Evolutionary conservation across 2,113 vertebrate genomes (phyloP).

Genomic region (Oryctolagus cuniculus): DNA sequence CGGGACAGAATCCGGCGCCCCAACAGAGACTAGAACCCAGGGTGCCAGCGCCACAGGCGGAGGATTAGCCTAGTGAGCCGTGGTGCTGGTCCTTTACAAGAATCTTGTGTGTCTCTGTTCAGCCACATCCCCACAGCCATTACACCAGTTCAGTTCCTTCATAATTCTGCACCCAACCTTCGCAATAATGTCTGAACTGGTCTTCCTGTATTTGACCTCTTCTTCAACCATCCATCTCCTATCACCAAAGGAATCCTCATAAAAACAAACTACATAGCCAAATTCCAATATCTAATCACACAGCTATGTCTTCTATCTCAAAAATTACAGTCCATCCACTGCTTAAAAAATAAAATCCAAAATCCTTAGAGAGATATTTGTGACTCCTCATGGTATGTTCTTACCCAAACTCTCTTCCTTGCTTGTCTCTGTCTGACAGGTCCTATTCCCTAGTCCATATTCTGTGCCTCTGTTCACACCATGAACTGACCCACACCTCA

Average conservation of each 20-base stretch:
- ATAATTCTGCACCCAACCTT: not conserved
- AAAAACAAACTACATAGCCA: not conserved
- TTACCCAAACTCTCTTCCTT: not conserved
- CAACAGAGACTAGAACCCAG: no score
- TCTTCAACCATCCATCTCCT: not conserved
- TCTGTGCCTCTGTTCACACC: not conserved
- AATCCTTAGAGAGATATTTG: not conserved
- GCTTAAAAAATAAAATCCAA: constrained; percentile 3
- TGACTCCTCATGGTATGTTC: not conserved
- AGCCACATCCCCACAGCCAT: not conserved
- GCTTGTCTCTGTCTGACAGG: not conserved
- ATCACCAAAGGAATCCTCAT: not conserved
- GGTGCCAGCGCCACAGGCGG: no score
- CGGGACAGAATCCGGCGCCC: no score
- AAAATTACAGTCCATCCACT: not conserved
- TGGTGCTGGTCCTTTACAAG: no score
- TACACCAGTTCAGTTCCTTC: not conserved
- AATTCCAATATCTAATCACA: not conserved
- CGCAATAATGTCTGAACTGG: not conserved
- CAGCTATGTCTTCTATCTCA: not conserved
- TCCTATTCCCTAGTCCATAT: not conserved
- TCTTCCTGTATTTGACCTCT: not conserved
- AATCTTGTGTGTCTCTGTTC: not conserved
- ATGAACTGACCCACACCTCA: no score
- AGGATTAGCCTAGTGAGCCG: no score